These are phyloP conservation scores for Cervus canadensis DNA, from an alignment of 2,113 vertebrate genomes.

Conservation along the genomic window DNA sequence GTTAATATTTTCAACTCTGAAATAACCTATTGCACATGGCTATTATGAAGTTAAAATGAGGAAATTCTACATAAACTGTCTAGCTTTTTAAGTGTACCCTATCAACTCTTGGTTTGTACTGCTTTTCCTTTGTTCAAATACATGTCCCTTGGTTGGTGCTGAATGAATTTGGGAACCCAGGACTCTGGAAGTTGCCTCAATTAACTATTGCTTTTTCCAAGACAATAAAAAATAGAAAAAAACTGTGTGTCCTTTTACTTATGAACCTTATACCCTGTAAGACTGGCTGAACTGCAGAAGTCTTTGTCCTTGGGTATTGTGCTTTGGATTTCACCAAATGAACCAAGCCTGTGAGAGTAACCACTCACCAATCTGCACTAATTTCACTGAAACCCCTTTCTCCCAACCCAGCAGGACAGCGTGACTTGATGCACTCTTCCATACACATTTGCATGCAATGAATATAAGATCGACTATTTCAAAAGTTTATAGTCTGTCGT, in stretches of 20 bases:
- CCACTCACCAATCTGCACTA: neutral
- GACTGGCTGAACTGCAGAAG: neutral
- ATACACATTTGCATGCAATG: too few species aligned
- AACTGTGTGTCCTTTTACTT: too few species aligned
- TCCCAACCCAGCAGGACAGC: too few species aligned
- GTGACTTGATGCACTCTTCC: too few species aligned
- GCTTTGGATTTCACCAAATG: neutral
- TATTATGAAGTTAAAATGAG: neutral
- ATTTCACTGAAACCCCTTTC: neutral
- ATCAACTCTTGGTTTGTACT: neutral
- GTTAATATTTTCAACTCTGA: neutral
- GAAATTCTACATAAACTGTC: neutral
- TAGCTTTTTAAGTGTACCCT: neutral
- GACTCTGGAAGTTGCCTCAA: neutral
- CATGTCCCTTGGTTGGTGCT: too few species aligned
- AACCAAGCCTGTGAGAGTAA: neutral
- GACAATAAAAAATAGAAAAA: neutral
- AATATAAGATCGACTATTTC: neutral
- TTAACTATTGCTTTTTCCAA: neutral
- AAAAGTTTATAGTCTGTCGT: neutral
- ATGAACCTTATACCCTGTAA: neutral
- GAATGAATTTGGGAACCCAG: neutral
- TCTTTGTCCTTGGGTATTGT: neutral
- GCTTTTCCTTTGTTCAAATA: neutral
- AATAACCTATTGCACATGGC: neutral